A percentile compares a stretch with the other conserved stretches of the same genome.
Conservation (phyloP, 2,797 vertebrate genomes). For the Enoplosus armatus region DNA sequence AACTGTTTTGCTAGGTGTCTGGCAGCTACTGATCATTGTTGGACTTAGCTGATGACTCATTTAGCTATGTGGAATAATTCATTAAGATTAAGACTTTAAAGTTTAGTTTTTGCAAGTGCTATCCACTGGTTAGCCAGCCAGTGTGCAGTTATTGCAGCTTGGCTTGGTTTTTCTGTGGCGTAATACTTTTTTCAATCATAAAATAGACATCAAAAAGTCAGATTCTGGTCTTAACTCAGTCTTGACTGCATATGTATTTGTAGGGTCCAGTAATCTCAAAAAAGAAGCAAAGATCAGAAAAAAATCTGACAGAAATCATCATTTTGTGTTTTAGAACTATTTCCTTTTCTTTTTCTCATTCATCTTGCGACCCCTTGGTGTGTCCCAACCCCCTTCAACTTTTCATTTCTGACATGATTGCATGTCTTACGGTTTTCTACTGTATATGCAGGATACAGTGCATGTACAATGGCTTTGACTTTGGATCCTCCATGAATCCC, state of each 20-base stretch:
- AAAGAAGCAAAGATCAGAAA: background rate
- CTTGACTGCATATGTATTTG: background rate
- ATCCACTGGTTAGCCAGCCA: background rate
- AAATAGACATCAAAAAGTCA: background rate
- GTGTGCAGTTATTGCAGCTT: background rate
- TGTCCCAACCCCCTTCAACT: background rate
- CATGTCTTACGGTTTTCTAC: background rate
- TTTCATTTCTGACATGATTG: conserved; percentile 5
- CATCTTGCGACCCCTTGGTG: too few relatives aligned
- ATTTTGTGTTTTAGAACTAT: background rate
- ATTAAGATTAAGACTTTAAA: background rate
- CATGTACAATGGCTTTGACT: conserved; percentile 18
- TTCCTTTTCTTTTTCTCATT: conserved; percentile 2
- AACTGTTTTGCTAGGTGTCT: background rate
- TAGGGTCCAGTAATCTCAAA: background rate
- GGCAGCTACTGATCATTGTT: background rate
- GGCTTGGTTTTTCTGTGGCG: background rate
- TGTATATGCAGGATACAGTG: background rate
- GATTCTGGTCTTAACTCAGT: background rate
- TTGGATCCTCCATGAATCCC: conserved; percentile 11
- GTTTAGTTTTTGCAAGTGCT: background rate
- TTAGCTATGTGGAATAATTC: background rate
- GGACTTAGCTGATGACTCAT: background rate
- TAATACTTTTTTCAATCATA: background rate
- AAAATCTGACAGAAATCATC: background rate